These are phyloP conservation scores for Procambarus virginalis DNA, from an alignment of 1,140 invertebrate genomes.

Conservation along the genomic window DNA sequence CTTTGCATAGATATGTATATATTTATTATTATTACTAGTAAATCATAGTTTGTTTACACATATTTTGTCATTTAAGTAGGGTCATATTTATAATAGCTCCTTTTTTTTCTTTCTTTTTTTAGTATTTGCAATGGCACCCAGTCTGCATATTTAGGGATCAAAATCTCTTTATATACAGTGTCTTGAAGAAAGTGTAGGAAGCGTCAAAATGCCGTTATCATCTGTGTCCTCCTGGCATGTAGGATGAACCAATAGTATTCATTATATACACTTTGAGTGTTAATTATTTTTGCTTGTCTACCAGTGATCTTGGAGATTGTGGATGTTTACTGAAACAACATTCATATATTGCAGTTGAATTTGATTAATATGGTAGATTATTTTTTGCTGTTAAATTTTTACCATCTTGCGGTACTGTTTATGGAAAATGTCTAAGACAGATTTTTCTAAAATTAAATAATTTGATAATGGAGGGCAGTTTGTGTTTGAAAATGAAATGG, in stretches of 20 bases:
- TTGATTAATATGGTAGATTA: background rate
- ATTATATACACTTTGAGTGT: background rate
- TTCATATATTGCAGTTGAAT: background rate
- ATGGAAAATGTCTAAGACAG: background rate
- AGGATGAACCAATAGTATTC: background rate
- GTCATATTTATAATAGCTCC: slow-evolving; percentile 26
- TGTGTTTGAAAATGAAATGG: background rate
- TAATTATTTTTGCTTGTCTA: background rate
- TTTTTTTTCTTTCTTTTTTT: background rate
- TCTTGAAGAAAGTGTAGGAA: background rate
- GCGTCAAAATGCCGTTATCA: background rate
- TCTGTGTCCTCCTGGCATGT: background rate
- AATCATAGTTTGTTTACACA: slow-evolving; percentile 36
- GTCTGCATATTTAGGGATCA: slow-evolving; percentile 20
- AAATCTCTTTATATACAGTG: background rate
- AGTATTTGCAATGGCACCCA: slow-evolving; percentile 11
- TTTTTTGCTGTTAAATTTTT: background rate
- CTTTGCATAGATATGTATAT: slow-evolving; percentile 40
- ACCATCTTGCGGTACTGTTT: background rate
- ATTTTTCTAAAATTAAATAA: background rate
- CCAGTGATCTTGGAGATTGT: background rate
- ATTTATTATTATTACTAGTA: slow-evolving; percentile 33
- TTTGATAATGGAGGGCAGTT: background rate
- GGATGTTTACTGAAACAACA: background rate
- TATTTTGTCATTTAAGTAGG: slow-evolving; percentile 25